Conservation (phyloP, 2,888 invertebrate species). For the Cloeon dipterum region DNA sequence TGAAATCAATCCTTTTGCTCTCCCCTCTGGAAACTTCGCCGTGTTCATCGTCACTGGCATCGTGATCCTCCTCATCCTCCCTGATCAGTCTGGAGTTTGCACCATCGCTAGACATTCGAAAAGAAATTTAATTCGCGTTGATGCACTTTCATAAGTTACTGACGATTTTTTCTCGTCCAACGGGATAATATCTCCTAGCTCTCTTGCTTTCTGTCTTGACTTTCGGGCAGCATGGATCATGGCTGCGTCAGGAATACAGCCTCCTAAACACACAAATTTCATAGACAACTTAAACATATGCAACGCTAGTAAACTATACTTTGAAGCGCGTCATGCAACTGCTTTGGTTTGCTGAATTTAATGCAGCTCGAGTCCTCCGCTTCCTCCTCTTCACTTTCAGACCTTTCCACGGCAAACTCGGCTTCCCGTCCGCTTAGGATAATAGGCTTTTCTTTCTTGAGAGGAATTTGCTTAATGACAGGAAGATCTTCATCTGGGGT, state of each 20-base stretch:
- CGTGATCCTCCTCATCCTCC: slow-evolving; percentile 54
- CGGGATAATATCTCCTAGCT: slow-evolving; percentile 43
- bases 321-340: slow-evolving; percentile 56
- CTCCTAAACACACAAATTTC: slow-evolving; percentile 22
- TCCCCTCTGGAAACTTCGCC: slow-evolving; percentile 26
- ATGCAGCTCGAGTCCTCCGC: no score
- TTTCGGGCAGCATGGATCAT: slow-evolving; percentile 95
- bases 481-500: not conserved
- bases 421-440: slow-evolving; percentile 65
- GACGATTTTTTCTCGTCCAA: slow-evolving; percentile 17
- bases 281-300: not conserved
- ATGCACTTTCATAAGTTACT: no score
- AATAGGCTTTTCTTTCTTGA: slow-evolving; percentile 19
- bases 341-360: slow-evolving; percentile 39
- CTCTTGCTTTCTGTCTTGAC: slow-evolving; percentile 78
- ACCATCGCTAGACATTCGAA: slow-evolving; percentile 8
- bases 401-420: slow-evolving; percentile 48
- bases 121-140: no score
- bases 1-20: slow-evolving; percentile 54
- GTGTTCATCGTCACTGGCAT: slow-evolving; percentile 59
- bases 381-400: slow-evolving; percentile 33
- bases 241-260: slow-evolving; percentile 89
- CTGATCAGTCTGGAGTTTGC: slow-evolving; percentile 39
- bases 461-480: slow-evolving; percentile 9
- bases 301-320: slow-evolving; percentile 19